A percentile compares a stretch with the other conserved stretches of the same genome.
Evolutionary conservation across 1,140 invertebrate genomes (phyloP).

Genomic region (Stegodyphus mimosarum): DNA sequence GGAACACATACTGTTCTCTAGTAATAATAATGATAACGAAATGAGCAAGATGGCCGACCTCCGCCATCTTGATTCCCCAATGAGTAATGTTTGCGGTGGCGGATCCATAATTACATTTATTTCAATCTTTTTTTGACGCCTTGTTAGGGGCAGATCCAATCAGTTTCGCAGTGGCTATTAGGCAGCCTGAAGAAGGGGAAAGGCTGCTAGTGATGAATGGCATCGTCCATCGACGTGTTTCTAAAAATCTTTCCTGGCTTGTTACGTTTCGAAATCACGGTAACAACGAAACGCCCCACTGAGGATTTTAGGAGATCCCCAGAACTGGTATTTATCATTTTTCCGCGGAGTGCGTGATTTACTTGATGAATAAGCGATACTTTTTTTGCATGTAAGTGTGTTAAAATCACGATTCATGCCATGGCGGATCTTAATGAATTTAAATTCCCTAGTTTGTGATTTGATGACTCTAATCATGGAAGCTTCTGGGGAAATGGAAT

Average conservation of each 20-base stretch:
- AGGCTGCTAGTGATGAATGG: conserved; percentile 54
- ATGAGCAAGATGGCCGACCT: conserved; percentile 21
- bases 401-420: conserved; percentile 40
- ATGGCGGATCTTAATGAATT: conserved; percentile 44
- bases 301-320: conserved; percentile 54
- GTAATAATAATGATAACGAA: conserved; percentile 35
- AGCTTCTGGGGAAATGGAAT: neutral
- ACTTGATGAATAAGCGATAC: conserved; percentile 28
- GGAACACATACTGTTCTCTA: conserved; percentile 25
- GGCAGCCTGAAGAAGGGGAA: conserved; percentile 7
- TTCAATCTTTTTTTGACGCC: conserved; percentile 60
- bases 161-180: conserved; percentile 53
- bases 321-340: conserved; percentile 58
- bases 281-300: conserved; percentile 45
- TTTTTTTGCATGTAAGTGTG: conserved; percentile 22
- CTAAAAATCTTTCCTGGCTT: conserved; percentile 54
- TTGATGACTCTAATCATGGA: conserved; percentile 51
- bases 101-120: conserved; percentile 61
- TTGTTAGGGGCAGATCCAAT: conserved; percentile 59
- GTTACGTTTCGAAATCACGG: conserved; percentile 57
- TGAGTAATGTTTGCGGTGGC: conserved; percentile 58
- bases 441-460: conserved; percentile 48
- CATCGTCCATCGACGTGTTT: conserved; percentile 33
- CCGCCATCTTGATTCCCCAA: conserved; percentile 56
- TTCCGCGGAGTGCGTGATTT: conserved; percentile 53